phyloP scores from a whole-genome alignment of 2,797 vertebrate species.

The Natrix natrix region DNA sequence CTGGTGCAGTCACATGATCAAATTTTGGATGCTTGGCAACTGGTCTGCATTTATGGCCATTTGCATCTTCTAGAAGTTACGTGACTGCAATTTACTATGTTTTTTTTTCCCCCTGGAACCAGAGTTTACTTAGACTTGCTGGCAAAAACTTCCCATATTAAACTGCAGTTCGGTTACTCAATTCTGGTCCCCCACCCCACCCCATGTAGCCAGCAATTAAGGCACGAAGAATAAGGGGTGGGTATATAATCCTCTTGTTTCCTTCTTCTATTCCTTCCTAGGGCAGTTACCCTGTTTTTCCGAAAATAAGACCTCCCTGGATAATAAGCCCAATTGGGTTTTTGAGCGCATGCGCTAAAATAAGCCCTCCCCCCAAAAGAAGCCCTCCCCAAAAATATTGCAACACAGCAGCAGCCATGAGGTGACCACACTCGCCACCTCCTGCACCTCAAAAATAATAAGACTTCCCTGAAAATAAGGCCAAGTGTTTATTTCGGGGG shows the following conservation, averaged over 20 bases:
- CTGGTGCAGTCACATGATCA: neutral
- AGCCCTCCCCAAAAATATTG: no score
- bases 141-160: neutral
- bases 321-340: no score
- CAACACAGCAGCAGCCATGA: no score
- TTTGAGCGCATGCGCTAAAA: no score
- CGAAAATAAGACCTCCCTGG: no score
- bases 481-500: no score
- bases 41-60: neutral
- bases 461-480: no score
- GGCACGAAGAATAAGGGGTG: neutral
- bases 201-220: neutral
- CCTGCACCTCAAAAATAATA: no score
- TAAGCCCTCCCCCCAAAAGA: no score
- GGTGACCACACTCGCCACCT: no score
- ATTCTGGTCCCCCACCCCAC: neutral
- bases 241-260: neutral
- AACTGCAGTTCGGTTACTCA: neutral
- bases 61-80: neutral
- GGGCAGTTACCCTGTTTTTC: no score
- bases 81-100: neutral
- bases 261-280: neutral
- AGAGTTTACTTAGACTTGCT: neutral
- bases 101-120: neutral
- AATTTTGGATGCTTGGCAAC: neutral